Evolutionary conservation across 1,140 invertebrate genomes (phyloP), one percentile per base, ranked within the genome.

Genomic region (Neotoxoptera formosana): DNA sequence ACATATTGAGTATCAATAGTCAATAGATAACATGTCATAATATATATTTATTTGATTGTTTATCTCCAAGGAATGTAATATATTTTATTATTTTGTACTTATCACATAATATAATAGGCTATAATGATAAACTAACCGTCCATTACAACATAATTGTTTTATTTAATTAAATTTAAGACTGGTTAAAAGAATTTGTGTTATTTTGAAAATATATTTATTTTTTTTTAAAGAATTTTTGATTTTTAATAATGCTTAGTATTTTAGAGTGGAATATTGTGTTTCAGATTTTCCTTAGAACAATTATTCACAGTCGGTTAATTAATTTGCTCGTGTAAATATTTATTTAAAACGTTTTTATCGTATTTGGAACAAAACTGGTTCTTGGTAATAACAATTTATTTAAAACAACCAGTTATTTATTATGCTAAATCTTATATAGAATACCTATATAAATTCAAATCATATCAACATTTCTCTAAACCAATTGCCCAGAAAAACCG

Each of bases 261-360:
- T 25, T 21, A 48, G 47, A 88, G 47, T 88, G 86, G 86, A 87
- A n/a, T 88, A 51, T 88, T 88, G 86, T 48, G 86, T 88, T 88
- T 88, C 17, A 17, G 20, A 88, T n/a, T 34, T 9, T n/a, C 1
- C 17, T n/a, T 34, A 48, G 14, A 76, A 76, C 17, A 51, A 88
- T 88, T 88, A 86, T 47, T 86, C 47, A 88, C 47, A 20, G 51
- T n/a, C 30, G 11, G 6, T 51, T 88, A 51, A 88, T 88, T 88
- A 51, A 88, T 51, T 48, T 48, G 30, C 45, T 25, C 7, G 30
- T 88, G n/a, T 88, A 48, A 48, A 34, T 88, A 48, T 88, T 48
- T 88, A 34, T 48, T 88, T 21, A 21, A 21, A 48, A 48, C 30
- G 30, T 88, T 88, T 88, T 88, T 88, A 48, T 88, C n/a, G 45